phyloP scores from a whole-genome alignment of 2,888 invertebrate species.

The Acrobasis repandana region DNA sequence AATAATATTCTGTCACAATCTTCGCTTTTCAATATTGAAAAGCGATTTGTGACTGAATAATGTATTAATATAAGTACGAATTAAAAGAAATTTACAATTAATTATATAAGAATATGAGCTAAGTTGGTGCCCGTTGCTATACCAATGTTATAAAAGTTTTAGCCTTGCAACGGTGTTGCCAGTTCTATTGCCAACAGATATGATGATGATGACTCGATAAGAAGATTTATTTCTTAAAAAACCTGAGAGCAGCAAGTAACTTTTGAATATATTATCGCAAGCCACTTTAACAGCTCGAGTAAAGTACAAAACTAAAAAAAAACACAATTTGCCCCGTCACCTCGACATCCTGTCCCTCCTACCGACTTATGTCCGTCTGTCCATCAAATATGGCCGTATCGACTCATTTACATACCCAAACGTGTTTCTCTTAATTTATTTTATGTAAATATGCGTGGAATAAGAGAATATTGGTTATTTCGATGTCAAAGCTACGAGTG shows the following conservation, averaged over 20 bases:
- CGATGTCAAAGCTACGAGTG: not conserved
- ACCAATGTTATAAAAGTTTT: no score
- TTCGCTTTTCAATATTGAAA: no score
- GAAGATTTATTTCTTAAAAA: not conserved
- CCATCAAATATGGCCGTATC: conserved; percentile 34
- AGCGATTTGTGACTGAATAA: no score
- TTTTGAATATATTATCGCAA: not conserved
- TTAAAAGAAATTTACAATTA: no score
- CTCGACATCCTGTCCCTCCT: conserved; percentile 50
- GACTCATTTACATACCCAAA: conserved; percentile 48
- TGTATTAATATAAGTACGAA: no score
- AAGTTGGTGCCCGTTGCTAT: no score
- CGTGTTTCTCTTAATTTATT: conserved; percentile 36
- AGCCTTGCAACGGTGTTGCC: no score
- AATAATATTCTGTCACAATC: no score
- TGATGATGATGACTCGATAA: no score
- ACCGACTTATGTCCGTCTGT: conserved; percentile 33
- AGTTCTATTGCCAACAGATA: no score
- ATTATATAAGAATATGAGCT: no score
- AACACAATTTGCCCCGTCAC: conserved; percentile 46
- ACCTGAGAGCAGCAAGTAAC: not conserved
- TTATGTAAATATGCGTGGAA: conserved; percentile 24
- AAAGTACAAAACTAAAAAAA: conserved; percentile 17
- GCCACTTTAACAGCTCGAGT: conserved; percentile 2
- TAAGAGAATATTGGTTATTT: conserved; percentile 9